Base-by-base conservation (phyloP, 2,888 invertebrate species). In the Orthosia cruda region DNA sequence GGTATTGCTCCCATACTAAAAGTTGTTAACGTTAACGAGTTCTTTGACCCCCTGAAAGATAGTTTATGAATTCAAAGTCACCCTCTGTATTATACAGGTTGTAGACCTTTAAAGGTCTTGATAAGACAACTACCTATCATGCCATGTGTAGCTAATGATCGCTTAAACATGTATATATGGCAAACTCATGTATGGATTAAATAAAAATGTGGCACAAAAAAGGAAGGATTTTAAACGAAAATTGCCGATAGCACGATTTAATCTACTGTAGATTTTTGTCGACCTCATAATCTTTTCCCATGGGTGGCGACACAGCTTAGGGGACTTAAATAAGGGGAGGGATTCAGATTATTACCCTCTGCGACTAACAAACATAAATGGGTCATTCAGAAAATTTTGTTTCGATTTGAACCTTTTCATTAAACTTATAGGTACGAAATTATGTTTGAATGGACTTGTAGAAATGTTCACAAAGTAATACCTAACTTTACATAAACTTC, bases 231-330 rank as follows among this genome's bases (percentile, higher is more conserved):
- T 52, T 66, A 52, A 66, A 76, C 61, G 76, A 75, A 77, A 55
- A 77, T 75, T 32, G 81, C 77, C 49, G 78, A 79, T 69, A 63
- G 26, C 62, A 82, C n/a, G 50, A 83, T 83, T 83, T 70, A 59
- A 69, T 78, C 57, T 54, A 45, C 57, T 55, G 78, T 59, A 83
- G 70, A 79, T 83, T 83, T 79, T 83, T 82, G 82, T 78, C 78
- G 50, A 83, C 79, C 63, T 78, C 55, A 78, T 78, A 78, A 79
- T 79, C 71, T 83, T 59, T 69, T 50, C 54, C 71, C 71, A 63
- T 78, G 78, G 57, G 58, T 63, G 32, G 45, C 50, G 58, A 40
- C 23, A 68, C 50, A 77, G 77, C 61, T 81, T 77, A 67, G 67
- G 68, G 77, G 26, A 12, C 23, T 75, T 67, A 68, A 77, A 63